Evolutionary conservation across 2,888 invertebrate species (phyloP).

Genomic region (Leucania comma): DNA sequence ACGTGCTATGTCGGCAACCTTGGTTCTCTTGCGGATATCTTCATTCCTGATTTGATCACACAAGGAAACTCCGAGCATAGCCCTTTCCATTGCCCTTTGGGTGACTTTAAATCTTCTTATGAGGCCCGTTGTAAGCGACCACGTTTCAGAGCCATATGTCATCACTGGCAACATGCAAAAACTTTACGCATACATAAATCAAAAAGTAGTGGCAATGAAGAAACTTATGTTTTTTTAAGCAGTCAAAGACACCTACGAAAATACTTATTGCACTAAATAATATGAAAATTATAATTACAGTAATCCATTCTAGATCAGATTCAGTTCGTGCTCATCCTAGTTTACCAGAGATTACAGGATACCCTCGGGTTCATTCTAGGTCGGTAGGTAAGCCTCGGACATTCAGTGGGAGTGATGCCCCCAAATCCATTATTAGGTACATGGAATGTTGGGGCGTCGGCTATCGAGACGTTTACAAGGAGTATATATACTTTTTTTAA

Average conservation of each 20-base stretch:
- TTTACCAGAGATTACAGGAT: conserved; percentile 48
- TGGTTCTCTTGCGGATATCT: too few species aligned
- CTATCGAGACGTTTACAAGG: conserved; percentile 2
- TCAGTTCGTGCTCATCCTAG: conserved; percentile 48
- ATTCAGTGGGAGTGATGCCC: conserved; percentile 22
- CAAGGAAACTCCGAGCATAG: too few species aligned
- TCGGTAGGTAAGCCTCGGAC: conserved; percentile 51
- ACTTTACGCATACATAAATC: too few species aligned
- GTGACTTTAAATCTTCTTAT: too few species aligned
- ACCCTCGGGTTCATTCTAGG: conserved; percentile 10
- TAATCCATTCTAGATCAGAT: conserved; percentile 33
- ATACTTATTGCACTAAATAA: conserved; percentile 3
- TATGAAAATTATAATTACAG: conserved; percentile 46
- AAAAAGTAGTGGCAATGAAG: too few species aligned
- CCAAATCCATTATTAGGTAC: conserved; percentile 43
- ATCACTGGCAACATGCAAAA: too few species aligned
- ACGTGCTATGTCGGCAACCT: too few species aligned
- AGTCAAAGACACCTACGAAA: background rate
- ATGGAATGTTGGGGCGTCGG: conserved; percentile 1
- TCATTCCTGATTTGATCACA: too few species aligned
- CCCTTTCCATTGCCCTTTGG: too few species aligned
- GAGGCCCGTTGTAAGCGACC: too few species aligned
- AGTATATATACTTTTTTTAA: background rate
- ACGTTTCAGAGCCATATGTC: too few species aligned
- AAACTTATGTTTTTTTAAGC: too few species aligned